A percentile compares a stretch with the other conserved stretches of the same genome.
phyloP scores from a whole-genome alignment of 2,113 vertebrate species.

The Sinocyclocheilus maitianheensis region DNA sequence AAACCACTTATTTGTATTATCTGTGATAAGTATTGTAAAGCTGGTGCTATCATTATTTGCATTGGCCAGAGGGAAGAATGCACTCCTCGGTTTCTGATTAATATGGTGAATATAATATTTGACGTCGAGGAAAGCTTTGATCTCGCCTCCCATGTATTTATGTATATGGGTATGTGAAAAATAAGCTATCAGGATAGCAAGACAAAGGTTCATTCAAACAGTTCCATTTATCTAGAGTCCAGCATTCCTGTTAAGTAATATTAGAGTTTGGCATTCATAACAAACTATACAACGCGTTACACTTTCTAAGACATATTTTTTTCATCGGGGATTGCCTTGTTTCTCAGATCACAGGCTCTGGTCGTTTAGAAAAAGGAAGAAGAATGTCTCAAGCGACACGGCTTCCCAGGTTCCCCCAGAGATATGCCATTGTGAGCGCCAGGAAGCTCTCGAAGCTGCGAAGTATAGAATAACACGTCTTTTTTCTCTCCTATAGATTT shows the following conservation, averaged over 20 bases:
- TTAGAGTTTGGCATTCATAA: slow-evolving; percentile 66
- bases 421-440: slow-evolving; percentile 57
- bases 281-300: slow-evolving; percentile 62
- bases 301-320: slow-evolving; percentile 67
- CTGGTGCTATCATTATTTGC: neutral
- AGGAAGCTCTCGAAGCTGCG: slow-evolving; percentile 54
- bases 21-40: neutral
- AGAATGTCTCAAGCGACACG: slow-evolving; percentile 70
- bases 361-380: slow-evolving; percentile 64
- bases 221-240: slow-evolving; percentile 44
- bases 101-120: neutral
- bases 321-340: slow-evolving; percentile 67
- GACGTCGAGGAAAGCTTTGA: slow-evolving; percentile 7
- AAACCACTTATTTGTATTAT: neutral
- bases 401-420: slow-evolving; percentile 75
- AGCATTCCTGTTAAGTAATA: slow-evolving; percentile 69
- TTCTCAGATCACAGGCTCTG: slow-evolving; percentile 67
- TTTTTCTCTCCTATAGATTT: slow-evolving; percentile 72
- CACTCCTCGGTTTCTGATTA: neutral
- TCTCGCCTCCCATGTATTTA: neutral
- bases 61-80: neutral
- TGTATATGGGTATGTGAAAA: slow-evolving; percentile 8
- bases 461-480: slow-evolving; percentile 66
- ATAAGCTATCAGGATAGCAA: slow-evolving; percentile 6
- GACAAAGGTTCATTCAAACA: slow-evolving; percentile 49